These are phyloP conservation scores for Notarius quadriscutis DNA, from an alignment of 2,113 vertebrate species.

Conservation along the genomic window DNA sequence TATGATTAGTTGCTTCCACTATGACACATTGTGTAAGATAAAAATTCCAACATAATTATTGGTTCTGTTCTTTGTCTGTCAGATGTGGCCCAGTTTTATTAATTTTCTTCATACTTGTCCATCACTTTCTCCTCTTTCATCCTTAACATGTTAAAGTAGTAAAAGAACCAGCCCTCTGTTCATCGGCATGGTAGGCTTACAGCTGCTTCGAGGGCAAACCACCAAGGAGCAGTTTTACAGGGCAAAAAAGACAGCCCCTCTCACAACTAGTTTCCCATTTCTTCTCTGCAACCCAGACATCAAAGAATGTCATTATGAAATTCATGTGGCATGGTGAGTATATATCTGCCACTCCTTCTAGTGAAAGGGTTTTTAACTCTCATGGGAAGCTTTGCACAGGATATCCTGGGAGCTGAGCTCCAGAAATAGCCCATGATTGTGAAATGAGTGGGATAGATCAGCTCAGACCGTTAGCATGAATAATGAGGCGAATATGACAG, in stretches of 20 bases:
- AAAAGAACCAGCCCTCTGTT: conserved; percentile 34
- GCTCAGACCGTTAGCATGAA: conserved; percentile 37
- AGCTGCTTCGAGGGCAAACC: conserved; percentile 54
- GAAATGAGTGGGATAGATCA: conserved; percentile 33
- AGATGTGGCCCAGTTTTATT: conserved; percentile 23
- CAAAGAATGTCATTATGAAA: conserved; percentile 58
- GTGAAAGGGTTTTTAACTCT: conserved; percentile 35
- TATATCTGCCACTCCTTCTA: conserved; percentile 41
- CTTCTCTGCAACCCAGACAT: conserved; percentile 53
- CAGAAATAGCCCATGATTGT: conserved; percentile 42
- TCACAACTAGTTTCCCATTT: conserved; percentile 48
- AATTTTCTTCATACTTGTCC: conserved; percentile 31
- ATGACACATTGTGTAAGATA: not conserved
- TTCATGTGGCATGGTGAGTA: conserved; percentile 44
- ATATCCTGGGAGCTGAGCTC: conserved; percentile 33
- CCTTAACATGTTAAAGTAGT: conserved; percentile 43
- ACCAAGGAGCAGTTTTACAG: conserved; percentile 56
- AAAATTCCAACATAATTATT: not conserved
- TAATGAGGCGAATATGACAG: conserved; percentile 53
- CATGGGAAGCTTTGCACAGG: conserved; percentile 17
- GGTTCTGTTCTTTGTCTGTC: conserved; percentile 26
- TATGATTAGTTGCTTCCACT: not conserved
- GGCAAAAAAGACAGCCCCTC: conserved; percentile 21
- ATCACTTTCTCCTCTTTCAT: conserved; percentile 24
- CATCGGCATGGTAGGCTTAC: conserved; percentile 36